Conservation (phyloP, 2,113 vertebrate genomes). For the Pao palembangensis region DNA sequence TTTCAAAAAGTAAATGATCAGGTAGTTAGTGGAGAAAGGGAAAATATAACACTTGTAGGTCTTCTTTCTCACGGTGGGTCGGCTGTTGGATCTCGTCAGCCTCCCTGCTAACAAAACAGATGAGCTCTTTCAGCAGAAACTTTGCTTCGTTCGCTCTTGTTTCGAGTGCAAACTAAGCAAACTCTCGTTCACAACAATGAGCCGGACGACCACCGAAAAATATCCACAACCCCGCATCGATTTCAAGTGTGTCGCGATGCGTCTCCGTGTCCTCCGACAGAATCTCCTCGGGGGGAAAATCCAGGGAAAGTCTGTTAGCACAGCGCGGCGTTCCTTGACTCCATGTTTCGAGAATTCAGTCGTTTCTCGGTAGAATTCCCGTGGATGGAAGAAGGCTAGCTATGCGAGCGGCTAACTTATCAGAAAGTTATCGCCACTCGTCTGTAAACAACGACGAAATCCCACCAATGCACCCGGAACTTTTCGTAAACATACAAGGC, state of each 20-base stretch:
- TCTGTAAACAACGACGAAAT: conserved; percentile 24
- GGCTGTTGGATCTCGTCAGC: conserved; percentile 42
- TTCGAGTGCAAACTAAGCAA: conserved; percentile 66
- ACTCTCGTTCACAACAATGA: conserved; percentile 60
- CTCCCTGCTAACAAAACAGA: conserved; percentile 65
- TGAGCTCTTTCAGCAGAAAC: conserved; percentile 67
- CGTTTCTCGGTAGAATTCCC: conserved; percentile 67
- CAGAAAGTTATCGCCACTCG: conserved; percentile 34
- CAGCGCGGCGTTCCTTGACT: conserved; percentile 60
- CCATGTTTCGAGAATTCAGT: conserved; percentile 73
- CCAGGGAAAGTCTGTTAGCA: conserved; percentile 50
- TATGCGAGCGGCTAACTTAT: conserved; percentile 60
- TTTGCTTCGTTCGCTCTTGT: conserved; percentile 63
- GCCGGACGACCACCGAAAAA: conserved; percentile 28
- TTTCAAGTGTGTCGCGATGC: conserved; percentile 13
- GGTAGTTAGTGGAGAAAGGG: neutral
- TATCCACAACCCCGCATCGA: conserved; percentile 31
- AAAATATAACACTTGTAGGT: neutral
- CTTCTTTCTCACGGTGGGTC: conserved; percentile 18
- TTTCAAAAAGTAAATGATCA: neutral
- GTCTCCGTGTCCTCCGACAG: conserved; percentile 28
- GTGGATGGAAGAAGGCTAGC: conserved; percentile 63
- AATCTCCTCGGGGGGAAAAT: conserved; percentile 29
- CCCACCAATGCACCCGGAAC: conserved; percentile 10
- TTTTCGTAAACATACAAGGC: conserved; percentile 7